phyloP scores from a whole-genome alignment of 1,140 invertebrate genomes.

The Lepidotrigona ventralis region DNA sequence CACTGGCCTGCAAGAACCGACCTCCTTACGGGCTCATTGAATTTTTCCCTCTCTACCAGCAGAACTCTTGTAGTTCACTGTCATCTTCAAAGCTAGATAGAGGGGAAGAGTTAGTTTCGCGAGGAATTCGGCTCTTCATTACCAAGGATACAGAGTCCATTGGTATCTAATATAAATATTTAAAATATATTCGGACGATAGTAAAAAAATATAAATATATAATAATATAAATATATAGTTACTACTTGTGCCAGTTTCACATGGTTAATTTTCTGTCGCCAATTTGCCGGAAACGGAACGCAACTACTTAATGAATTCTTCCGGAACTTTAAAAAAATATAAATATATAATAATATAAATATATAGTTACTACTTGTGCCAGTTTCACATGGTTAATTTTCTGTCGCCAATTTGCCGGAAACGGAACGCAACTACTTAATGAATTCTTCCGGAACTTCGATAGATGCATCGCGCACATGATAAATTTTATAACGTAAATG shows the following conservation, averaged over 20 bases:
- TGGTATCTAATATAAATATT: slow-evolving; percentile 36
- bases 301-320: slow-evolving; percentile 44
- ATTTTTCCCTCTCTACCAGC: slow-evolving; percentile 64
- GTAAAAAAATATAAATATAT: no score
- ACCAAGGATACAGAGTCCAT: slow-evolving; percentile 47
- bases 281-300: slow-evolving; percentile 47
- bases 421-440: slow-evolving; percentile 42
- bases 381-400: slow-evolving; percentile 42
- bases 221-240: no score
- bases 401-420: slow-evolving; percentile 49
- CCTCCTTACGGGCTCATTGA: slow-evolving; percentile 66
- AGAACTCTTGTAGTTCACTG: slow-evolving; percentile 61
- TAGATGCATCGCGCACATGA: neutral
- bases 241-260: slow-evolving; percentile 36
- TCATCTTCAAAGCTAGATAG: slow-evolving; percentile 48
- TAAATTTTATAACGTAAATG: slow-evolving; percentile 5
- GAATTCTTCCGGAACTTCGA: slow-evolving; percentile 47
- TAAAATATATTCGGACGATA: slow-evolving; percentile 29
- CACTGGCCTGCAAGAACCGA: slow-evolving; percentile 64
- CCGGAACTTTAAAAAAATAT: no score
- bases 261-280: slow-evolving; percentile 44
- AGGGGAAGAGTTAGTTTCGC: slow-evolving; percentile 40
- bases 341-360: no score
- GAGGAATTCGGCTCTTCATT: slow-evolving; percentile 43
- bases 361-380: slow-evolving; percentile 26